These are phyloP conservation scores for Eupithecia exiguata DNA, from an alignment of 2,888 invertebrate genomes.

Conservation along the genomic window DNA sequence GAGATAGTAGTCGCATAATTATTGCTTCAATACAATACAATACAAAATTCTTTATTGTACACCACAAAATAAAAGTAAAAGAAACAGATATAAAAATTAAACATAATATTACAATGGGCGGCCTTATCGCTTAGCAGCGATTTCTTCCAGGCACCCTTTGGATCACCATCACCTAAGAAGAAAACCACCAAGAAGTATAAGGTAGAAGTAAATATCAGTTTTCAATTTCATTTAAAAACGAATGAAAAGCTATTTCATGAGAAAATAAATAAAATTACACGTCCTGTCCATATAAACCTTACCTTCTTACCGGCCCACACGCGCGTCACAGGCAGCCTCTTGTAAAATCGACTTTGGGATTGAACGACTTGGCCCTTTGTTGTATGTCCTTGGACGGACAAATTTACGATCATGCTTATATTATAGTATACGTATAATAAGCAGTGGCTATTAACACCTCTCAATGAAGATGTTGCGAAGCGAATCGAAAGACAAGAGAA, in stretches of 20 bases:
- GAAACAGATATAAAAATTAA: no score
- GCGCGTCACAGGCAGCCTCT: constrained; percentile 77
- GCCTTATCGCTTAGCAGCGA: no score
- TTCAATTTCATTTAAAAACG: not conserved
- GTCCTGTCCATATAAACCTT: constrained; percentile 56
- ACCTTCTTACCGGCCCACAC: constrained; percentile 70
- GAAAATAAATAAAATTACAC: not conserved
- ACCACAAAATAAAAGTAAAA: no score
- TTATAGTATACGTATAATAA: constrained; percentile 68
- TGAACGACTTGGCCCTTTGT: constrained; percentile 77
- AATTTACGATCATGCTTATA: constrained; percentile 79
- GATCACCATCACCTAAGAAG: no score
- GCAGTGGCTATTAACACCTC: constrained; percentile 80
- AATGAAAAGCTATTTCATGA: not conserved
- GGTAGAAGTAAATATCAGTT: not conserved
- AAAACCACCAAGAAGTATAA: not conserved
- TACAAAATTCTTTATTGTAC: no score
- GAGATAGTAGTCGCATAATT: no score
- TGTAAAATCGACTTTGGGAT: constrained; percentile 80
- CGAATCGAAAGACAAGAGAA: constrained; percentile 33
- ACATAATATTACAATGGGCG: no score
- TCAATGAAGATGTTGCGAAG: constrained; percentile 71
- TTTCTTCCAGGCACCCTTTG: no score
- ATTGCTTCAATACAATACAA: no score
- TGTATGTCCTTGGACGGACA: constrained; percentile 72